Base-by-base conservation (phyloP, 2,888 invertebrate species). In the Netelia inedita region DNA sequence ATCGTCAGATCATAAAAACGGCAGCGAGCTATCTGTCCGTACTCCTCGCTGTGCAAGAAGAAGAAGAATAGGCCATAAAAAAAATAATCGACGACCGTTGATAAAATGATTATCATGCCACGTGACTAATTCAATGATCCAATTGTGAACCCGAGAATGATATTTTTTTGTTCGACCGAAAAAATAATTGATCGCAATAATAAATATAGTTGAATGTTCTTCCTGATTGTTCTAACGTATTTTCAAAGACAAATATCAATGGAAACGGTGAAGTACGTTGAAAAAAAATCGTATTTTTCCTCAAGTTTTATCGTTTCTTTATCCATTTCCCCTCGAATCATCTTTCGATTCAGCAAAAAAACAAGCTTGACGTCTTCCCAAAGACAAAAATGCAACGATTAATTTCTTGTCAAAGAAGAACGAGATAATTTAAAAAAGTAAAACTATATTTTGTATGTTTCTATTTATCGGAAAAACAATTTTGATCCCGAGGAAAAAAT, bases 1-100 rank as follows among this genome's bases (percentile, higher is more conserved):
- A 21, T 63, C 65, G 16, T 57, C 53, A 88, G 88, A 83, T 88
- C 61, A 69, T 88, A 46, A 86, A 87, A 65, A 86, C 85, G n/a
- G 87, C 88, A 8, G 66, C 86, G 73, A 86, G 87, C 9, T 89
- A 89, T 72, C 50, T 88, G 3, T 88, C 88, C n/a, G 83, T 89
- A 63, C 35, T 89, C 16, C 66, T 88, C 21, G 87, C 88, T 74
- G 79, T 85, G 21, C 87, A 85, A 66, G 75, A 81, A 71, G 87
- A 86, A 61, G 75, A 80, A 1, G 68, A 21, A 50, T 73, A 21
- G 41, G 46, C 11, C n/a, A 59, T 19, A 9, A 46, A 28, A 57
- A 28, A 28, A 28, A 28, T 61, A 14, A 63, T 65, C 19, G 43
- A 35, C 68, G 43, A 8, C n/a, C 10, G 66, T 66, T 66, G 9